Conservation (phyloP, 2,797 vertebrate species). For the Cynodonichthys magdalenae region DNA sequence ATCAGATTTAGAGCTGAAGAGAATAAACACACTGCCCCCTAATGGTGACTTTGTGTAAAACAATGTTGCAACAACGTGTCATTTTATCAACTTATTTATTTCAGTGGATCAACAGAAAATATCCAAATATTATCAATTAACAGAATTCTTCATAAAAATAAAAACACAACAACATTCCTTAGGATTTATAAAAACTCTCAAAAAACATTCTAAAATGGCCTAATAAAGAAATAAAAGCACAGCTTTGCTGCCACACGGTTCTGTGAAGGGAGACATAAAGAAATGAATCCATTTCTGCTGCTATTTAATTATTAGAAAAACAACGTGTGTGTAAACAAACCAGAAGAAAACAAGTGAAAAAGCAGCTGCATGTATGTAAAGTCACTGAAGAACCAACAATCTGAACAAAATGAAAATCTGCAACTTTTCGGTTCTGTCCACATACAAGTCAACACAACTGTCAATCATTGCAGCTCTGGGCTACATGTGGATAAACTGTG, state of each 20-base stretch:
- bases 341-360: constrained; percentile 34
- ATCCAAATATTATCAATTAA: constrained; percentile 39
- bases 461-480: too few relatives aligned
- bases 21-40: not conserved
- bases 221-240: constrained; percentile 40
- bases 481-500: too few relatives aligned
- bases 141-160: constrained; percentile 51
- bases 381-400: too few relatives aligned
- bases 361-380: not conserved
- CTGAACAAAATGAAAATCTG: not conserved
- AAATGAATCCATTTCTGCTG: constrained; percentile 29
- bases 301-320: constrained; percentile 21
- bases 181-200: constrained; percentile 53
- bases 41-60: not conserved
- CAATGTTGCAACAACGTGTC: not conserved
- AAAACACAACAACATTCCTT: constrained; percentile 31
- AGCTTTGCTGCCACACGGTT: constrained; percentile 15
- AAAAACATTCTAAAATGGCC: constrained; percentile 44
- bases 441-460: not conserved
- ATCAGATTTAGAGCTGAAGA: not conserved
- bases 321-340: constrained; percentile 61
- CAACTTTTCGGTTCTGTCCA: not conserved
- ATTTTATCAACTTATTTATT: constrained; percentile 23
- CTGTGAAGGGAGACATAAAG: constrained; percentile 27
- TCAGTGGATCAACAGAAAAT: constrained; percentile 31